A percentile compares a stretch with the other conserved stretches of the same genome.
Evolutionary conservation across 92 coral and sea anemone species (phyloP).

Genomic region (Ricordea florida): DNA sequence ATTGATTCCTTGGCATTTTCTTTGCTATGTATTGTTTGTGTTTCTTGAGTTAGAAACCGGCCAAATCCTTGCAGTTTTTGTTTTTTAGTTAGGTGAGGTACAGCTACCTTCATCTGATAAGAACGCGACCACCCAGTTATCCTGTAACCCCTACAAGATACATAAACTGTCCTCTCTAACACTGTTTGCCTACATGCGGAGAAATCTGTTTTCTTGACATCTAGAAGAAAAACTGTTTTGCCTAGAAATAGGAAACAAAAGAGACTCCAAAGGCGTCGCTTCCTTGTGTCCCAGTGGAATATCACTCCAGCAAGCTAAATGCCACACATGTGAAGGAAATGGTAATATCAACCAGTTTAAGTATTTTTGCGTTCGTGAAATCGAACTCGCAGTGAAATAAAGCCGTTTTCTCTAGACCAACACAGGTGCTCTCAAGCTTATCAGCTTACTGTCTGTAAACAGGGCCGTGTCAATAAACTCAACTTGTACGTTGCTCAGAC

Average conservation of each 20-base stretch:
- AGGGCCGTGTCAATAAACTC: constrained; percentile 1
- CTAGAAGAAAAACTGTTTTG: not conserved
- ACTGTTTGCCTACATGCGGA: too few species aligned
- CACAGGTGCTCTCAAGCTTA: constrained; percentile 35
- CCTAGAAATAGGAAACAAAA: not conserved
- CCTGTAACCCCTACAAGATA: constrained; percentile 2
- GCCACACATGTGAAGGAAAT: not conserved
- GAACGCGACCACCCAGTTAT: constrained; percentile 11
- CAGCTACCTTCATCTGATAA: not conserved
- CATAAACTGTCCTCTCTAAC: not conserved
- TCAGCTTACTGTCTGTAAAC: constrained; percentile 5
- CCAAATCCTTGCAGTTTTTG: too few species aligned
- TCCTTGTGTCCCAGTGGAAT: not conserved
- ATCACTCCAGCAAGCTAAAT: not conserved
- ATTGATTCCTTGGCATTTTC: too few species aligned
- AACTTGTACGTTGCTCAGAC: not conserved
- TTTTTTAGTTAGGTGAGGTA: not conserved
- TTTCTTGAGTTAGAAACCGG: too few species aligned
- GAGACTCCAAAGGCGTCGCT: not conserved
- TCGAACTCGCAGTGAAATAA: too few species aligned
- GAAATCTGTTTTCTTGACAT: too few species aligned
- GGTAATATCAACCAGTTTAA: too few species aligned
- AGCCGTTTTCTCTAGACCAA: not conserved
- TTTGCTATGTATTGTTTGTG: too few species aligned
- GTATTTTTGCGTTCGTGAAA: too few species aligned